Base-by-base conservation (phyloP, 2,888 invertebrate species). In the Copidosoma aretas region DNA sequence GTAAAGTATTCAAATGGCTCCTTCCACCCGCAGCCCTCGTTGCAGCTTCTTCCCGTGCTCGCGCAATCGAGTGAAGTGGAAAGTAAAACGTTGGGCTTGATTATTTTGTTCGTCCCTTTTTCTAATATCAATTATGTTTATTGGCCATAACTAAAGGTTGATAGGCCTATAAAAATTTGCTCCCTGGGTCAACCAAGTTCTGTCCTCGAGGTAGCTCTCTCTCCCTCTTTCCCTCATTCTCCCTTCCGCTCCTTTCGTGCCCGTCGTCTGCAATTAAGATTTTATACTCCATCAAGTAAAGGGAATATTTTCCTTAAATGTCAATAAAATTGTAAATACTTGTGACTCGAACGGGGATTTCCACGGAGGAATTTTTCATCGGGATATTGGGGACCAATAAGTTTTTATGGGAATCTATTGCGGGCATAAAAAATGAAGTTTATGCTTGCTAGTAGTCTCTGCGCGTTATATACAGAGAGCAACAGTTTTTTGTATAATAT, bases 251-350 rank as follows among this genome's bases (percentile, higher is more conserved):
- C n/a, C n/a, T n/a, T n/a, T n/a, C n/a, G n/a, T n/a, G n/a, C n/a
- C n/a, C n/a, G n/a, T n/a, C 22, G 52, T 25, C n/a, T 12, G 54
- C 32, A 24, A 64, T 68, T 46, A 64, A 61, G 54, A 49, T 63
- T 68, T 68, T 63, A 63, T 59, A 32, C 19, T 22, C 43, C 12
- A 67, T 58, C 62, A 62, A 62, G 43, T 62, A 62, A 67, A 59
- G 52, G 43, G 53, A 56, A 57, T 66, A 56, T 46, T 19, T 46
- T 54, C 17, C 43, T 54, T 54, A 24, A 32, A 65, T 65, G 43
- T 52, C 56, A 39, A 49, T 49, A 54, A 51, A 67, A 67, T 46
- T 17, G 43, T 46, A 15, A 14, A 46, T 46, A 1, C 17, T 46
- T 12, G 17, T 17, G 8, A n/a, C 14, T 46, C 43, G 43, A 1